A percentile compares a stretch with the other conserved stretches of the same genome.
These are phyloP conservation scores for Hydropsyche betteni DNA, from an alignment of 2,888 invertebrate species.

Conservation along the genomic window DNA sequence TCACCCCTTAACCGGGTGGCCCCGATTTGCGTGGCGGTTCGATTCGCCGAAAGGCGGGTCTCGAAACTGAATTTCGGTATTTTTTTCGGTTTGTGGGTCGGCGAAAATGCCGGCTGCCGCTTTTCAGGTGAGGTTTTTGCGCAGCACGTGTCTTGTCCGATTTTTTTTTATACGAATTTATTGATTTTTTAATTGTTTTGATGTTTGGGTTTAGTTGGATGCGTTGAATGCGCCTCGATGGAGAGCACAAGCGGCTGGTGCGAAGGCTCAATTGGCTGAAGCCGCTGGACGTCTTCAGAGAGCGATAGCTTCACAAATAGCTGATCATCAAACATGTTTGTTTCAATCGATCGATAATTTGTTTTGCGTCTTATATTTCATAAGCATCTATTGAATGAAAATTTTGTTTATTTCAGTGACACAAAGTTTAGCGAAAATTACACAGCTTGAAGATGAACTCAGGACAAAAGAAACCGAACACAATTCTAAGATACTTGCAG, in stretches of 20 bases:
- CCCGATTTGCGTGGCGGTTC: too few relatives aligned
- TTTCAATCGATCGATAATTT: background rate
- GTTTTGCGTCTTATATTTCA: background rate
- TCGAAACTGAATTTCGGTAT: too few relatives aligned
- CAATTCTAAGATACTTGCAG: conserved; percentile 63
- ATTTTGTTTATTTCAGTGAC: conserved; percentile 61
- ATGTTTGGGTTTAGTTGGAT: conserved; percentile 59
- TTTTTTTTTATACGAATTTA: background rate
- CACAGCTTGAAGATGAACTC: conserved; percentile 67
- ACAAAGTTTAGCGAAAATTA: conserved; percentile 67
- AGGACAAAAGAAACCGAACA: conserved; percentile 64
- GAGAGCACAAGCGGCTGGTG: conserved; percentile 63
- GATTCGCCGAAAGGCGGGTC: too few relatives aligned
- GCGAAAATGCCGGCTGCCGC: too few relatives aligned
- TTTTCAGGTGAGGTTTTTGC: too few relatives aligned
- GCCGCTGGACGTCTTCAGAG: conserved; percentile 54
- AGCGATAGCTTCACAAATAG: conserved; percentile 54
- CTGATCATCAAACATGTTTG: conserved; percentile 54
- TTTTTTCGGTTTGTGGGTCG: too few relatives aligned
- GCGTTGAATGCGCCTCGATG: conserved; percentile 65
- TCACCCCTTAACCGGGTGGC: too few relatives aligned
- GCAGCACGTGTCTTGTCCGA: too few relatives aligned
- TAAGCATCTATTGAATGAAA: background rate
- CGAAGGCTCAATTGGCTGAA: conserved; percentile 53
- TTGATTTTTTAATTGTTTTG: conserved; percentile 1